These are phyloP conservation scores for Ctena decussata DNA, from an alignment of 2,888 invertebrate species.

Conservation along the genomic window DNA sequence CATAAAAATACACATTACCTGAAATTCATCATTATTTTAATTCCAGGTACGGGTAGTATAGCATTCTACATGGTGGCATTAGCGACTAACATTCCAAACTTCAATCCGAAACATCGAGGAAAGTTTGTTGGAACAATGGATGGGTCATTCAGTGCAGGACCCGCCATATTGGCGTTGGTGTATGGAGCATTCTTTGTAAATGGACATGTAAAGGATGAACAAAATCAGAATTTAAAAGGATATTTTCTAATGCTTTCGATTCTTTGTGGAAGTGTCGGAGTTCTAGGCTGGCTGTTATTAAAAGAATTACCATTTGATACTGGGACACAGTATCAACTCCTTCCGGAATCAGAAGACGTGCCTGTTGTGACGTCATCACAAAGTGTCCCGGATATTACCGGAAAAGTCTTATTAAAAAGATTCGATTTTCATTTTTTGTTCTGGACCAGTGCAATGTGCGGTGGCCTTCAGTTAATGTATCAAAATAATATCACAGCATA, in stretches of 20 bases:
- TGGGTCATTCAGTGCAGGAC: constrained; percentile 73
- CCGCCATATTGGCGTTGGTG: constrained; percentile 67
- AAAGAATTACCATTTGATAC: constrained; percentile 35
- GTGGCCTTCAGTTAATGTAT: constrained; percentile 72
- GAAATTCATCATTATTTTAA: background rate
- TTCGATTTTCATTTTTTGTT: constrained; percentile 72
- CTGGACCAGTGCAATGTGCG: constrained; percentile 71
- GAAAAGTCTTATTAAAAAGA: constrained; percentile 52
- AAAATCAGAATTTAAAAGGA: constrained; percentile 70
- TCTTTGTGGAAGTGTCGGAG: constrained; percentile 52
- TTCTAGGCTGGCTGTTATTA: constrained; percentile 62
- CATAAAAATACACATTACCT: no score
- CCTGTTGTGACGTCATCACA: background rate
- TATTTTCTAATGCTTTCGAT: constrained; percentile 71
- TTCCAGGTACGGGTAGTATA: constrained; percentile 70
- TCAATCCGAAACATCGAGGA: constrained; percentile 70
- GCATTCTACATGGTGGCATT: constrained; percentile 74
- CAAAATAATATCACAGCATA: constrained; percentile 72
- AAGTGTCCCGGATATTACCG: constrained; percentile 59
- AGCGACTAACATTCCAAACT: constrained; percentile 68
- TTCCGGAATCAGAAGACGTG: constrained; percentile 11
- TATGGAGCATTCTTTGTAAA: constrained; percentile 66
- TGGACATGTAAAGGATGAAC: constrained; percentile 63
- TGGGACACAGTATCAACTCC: background rate
- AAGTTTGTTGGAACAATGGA: constrained; percentile 72